These are phyloP conservation scores for Halictus quadricinctus DNA, from an alignment of 2,888 invertebrate species.

Conservation along the genomic window DNA sequence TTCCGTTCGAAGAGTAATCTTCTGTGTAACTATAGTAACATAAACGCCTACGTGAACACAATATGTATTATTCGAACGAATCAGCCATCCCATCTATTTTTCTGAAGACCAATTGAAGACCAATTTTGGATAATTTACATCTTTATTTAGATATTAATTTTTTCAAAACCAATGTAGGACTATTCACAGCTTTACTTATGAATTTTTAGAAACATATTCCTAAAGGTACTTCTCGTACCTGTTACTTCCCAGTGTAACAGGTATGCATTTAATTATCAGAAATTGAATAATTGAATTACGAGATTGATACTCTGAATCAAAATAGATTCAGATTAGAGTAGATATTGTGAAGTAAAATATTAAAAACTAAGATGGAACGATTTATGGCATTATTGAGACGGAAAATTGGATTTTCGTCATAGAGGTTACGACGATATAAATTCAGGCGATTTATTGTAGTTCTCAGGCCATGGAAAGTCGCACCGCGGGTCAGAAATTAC, in stretches of 20 bases:
- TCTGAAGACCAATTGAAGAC: background rate
- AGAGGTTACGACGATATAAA: background rate
- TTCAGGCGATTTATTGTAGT: background rate
- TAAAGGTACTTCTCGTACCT: too few species aligned
- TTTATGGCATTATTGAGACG: background rate
- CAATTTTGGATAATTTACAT: background rate
- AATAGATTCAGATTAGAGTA: too few species aligned
- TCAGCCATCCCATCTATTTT: too few species aligned
- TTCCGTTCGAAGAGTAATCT: background rate
- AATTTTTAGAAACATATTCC: too few species aligned
- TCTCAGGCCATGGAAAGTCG: background rate
- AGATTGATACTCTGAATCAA: too few species aligned
- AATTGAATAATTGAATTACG: too few species aligned
- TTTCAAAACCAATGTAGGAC: too few species aligned
- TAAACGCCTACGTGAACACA: background rate
- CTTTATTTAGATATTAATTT: background rate
- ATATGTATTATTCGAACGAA: background rate
- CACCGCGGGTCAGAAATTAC: background rate
- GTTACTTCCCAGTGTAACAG: too few species aligned
- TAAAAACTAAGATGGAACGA: too few species aligned
- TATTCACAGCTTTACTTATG: too few species aligned
- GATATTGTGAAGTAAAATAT: too few species aligned
- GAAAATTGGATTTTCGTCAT: background rate
- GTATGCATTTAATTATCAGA: too few species aligned
- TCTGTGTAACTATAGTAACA: background rate